A percentile compares a stretch with the other conserved stretches of the same genome.
These are phyloP conservation scores for Acanthopagrus latus DNA, from an alignment of 2,797 vertebrate species.

Conservation along the genomic window DNA sequence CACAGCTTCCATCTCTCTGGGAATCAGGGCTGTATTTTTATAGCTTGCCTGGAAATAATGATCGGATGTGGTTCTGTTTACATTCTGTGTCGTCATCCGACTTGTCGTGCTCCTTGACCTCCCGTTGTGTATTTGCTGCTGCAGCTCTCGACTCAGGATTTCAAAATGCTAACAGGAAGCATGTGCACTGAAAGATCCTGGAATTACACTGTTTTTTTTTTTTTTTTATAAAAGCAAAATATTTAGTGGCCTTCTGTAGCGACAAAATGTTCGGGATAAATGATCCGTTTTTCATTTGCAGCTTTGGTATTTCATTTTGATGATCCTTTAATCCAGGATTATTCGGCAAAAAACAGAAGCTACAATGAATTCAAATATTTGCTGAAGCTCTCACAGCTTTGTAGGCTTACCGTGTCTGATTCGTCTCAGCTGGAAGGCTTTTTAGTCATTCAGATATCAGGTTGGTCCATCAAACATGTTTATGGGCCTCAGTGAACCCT, in stretches of 20 bases:
- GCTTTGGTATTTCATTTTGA: background rate
- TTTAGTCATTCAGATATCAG: background rate
- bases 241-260: background rate
- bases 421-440: background rate
- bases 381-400: background rate
- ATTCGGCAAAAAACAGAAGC: background rate
- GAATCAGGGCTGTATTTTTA: background rate
- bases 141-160: background rate
- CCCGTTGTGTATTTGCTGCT: background rate
- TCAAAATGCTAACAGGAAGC: no score
- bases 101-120: background rate
- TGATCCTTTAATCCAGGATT: background rate
- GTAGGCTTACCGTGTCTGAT: background rate
- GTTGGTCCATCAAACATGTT: background rate
- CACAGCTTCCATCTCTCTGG: no score
- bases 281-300: background rate
- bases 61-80: background rate
- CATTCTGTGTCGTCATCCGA: background rate
- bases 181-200: no score
- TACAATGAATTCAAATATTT: background rate
- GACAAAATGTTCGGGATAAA: background rate
- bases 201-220: no score
- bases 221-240: no score
- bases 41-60: background rate
- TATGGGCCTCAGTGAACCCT: background rate